These are phyloP conservation scores for Hippolais icterina DNA, from an alignment of 2,113 vertebrate species.

Conservation along the genomic window DNA sequence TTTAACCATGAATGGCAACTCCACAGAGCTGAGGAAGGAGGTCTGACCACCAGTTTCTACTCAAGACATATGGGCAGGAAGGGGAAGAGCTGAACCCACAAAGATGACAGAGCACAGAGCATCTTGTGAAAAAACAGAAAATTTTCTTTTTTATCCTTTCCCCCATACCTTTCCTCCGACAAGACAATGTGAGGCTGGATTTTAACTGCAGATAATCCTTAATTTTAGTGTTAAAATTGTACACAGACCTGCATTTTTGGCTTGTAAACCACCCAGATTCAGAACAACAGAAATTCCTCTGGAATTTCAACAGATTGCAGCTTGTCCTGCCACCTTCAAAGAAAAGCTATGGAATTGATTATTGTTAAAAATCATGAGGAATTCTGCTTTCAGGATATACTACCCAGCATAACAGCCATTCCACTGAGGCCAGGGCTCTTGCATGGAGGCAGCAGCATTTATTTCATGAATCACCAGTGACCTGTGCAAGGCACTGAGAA, in stretches of 20 bases:
- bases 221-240: background rate
- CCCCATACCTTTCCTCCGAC: background rate
- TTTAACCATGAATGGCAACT: background rate
- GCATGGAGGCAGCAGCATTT: background rate
- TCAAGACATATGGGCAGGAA: background rate
- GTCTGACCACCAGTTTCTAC: background rate
- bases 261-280: background rate
- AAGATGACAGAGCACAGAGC: background rate
- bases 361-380: background rate
- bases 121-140: background rate
- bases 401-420: background rate
- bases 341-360: background rate
- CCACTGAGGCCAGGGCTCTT: background rate
- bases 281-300: background rate
- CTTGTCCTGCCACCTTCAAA: background rate
- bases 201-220: background rate
- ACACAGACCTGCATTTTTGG: background rate
- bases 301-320: background rate
- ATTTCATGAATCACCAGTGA: slow-evolving; percentile 56
- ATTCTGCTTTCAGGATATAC: background rate
- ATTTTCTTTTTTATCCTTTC: background rate
- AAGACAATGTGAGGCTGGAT: background rate
- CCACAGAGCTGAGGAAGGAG: background rate
- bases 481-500: slow-evolving; percentile 38
- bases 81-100: background rate